phyloP scores from a whole-genome alignment of 2,113 vertebrate genomes.

The Nasalis larvatus region DNA sequence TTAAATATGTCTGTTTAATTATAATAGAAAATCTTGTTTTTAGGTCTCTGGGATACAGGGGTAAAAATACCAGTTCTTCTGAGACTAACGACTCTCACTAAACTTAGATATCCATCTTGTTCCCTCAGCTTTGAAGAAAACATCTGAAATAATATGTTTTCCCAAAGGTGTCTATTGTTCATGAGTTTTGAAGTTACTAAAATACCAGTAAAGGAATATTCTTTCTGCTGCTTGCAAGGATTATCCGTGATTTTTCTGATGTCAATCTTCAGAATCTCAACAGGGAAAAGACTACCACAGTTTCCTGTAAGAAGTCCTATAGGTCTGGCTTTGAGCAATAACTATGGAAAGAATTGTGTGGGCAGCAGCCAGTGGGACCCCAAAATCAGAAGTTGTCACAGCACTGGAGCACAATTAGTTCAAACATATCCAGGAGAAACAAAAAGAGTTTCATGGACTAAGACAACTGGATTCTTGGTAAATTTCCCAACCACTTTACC shows the following conservation, averaged over 20 bases:
- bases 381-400: background rate
- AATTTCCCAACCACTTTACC: background rate
- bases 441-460: background rate
- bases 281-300: background rate
- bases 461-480: background rate
- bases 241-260: background rate
- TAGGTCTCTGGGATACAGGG: background rate
- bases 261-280: background rate
- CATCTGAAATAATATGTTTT: background rate
- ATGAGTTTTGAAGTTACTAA: slow-evolving; percentile 3
- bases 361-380: background rate
- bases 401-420: background rate
- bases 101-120: background rate
- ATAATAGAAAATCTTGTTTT: background rate
- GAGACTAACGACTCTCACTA: background rate
- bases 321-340: background rate
- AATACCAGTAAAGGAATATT: background rate
- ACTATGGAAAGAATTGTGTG: background rate
- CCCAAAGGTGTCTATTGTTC: background rate
- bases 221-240: background rate
- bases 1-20: background rate
- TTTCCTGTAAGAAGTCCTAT: background rate
- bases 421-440: background rate
- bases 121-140: background rate
- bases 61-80: background rate